Conservation (phyloP, 2,113 vertebrate genomes). For the Mirounga angustirostris region DNA sequence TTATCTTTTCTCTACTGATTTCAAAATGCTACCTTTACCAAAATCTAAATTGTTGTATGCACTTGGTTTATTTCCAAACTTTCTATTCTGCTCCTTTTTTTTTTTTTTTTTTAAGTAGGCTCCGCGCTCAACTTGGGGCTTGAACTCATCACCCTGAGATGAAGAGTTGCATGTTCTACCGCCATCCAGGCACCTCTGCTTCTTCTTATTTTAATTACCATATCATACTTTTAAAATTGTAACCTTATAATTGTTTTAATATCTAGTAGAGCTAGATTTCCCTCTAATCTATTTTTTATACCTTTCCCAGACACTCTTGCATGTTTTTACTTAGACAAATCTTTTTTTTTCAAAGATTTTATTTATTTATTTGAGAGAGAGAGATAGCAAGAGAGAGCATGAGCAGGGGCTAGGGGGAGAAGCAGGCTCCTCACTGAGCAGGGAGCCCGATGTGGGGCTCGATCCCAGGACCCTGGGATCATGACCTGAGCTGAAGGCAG, state of each 20-base stretch:
- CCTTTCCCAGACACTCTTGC: background rate
- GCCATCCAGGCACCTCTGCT: background rate
- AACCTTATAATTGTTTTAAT: background rate
- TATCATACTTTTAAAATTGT: background rate
- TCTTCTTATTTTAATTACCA: background rate
- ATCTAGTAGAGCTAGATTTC: background rate
- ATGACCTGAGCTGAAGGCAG: too few relatives aligned
- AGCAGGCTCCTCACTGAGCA: too few relatives aligned
- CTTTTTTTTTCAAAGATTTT: background rate
- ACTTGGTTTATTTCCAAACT: background rate
- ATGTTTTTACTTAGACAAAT: background rate
- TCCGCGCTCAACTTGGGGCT: background rate
- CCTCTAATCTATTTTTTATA: background rate
- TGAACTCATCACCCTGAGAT: background rate
- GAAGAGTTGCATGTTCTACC: background rate
- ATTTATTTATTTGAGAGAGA: background rate
- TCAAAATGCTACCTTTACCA: background rate
- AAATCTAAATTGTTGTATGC: conserved; percentile 2
- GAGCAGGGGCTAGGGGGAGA: too few relatives aligned
- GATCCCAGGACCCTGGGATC: too few relatives aligned
- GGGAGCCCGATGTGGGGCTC: too few relatives aligned
- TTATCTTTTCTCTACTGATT: conserved; percentile 18
- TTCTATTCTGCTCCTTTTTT: background rate
- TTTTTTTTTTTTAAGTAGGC: background rate
- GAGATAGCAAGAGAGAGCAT: too few relatives aligned